Conservation (phyloP, 2,113 vertebrate genomes). For the Nesospiza acunhae region DNA sequence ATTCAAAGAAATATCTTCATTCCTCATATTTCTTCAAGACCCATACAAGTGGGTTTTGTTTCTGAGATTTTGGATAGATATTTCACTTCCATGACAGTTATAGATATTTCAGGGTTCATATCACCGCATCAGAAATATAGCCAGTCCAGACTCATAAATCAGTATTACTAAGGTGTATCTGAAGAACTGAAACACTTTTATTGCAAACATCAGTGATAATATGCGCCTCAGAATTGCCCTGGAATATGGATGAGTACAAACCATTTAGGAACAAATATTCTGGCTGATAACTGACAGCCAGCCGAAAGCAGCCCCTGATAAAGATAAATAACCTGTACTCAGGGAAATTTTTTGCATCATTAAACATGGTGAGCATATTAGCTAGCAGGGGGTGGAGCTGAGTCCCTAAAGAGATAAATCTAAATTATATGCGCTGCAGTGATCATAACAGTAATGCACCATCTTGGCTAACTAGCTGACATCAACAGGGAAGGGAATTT, state of each 20-base stretch:
- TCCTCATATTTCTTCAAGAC: slow-evolving; percentile 48
- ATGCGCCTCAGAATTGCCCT: slow-evolving; percentile 70
- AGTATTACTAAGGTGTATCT: slow-evolving; percentile 75
- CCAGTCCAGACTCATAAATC: slow-evolving; percentile 73
- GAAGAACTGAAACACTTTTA: slow-evolving; percentile 74
- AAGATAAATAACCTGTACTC: slow-evolving; percentile 94
- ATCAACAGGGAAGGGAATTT: slow-evolving; percentile 83
- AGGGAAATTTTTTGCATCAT: slow-evolving; percentile 93
- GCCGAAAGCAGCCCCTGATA: slow-evolving; percentile 82
- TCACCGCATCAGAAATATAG: slow-evolving; percentile 70
- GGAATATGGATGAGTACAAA: slow-evolving; percentile 82
- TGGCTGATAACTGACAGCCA: slow-evolving; percentile 80
- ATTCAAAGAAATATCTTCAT: slow-evolving; percentile 59
- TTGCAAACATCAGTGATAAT: slow-evolving; percentile 76
- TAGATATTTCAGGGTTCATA: slow-evolving; percentile 74
- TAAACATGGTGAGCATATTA: slow-evolving; percentile 92
- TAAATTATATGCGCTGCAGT: slow-evolving; percentile 85
- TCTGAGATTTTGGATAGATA: slow-evolving; percentile 67
- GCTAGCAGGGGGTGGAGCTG: slow-evolving; percentile 84
- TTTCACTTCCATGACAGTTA: slow-evolving; percentile 69
- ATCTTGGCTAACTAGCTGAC: slow-evolving; percentile 82
- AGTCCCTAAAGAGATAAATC: slow-evolving; percentile 88
- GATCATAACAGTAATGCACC: slow-evolving; percentile 82
- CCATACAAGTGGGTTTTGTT: slow-evolving; percentile 34
- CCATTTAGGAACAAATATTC: slow-evolving; percentile 79